These are phyloP conservation scores for Trissolcus basalis DNA, from an alignment of 1,140 invertebrate genomes.

Conservation along the genomic window DNA sequence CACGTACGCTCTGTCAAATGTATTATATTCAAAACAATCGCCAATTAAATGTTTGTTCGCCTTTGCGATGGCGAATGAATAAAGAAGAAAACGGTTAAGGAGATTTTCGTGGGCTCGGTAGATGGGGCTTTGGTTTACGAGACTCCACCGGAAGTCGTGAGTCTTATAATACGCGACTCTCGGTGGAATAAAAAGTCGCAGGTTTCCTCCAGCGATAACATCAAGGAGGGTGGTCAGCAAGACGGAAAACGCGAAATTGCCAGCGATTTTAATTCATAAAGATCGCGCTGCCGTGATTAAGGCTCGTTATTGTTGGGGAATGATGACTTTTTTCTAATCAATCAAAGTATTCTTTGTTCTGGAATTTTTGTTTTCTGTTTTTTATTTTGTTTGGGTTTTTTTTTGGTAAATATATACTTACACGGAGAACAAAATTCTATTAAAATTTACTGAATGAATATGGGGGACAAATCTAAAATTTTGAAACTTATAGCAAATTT, in stretches of 20 bases:
- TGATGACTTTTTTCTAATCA: too few species aligned
- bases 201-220: not conserved
- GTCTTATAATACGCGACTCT: constrained; percentile 1
- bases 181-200: constrained; percentile 1
- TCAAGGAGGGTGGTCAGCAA: not conserved
- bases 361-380: too few species aligned
- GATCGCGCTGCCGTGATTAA: not conserved
- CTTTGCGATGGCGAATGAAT: too few species aligned
- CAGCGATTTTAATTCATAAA: not conserved
- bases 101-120: too few species aligned
- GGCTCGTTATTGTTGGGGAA: not conserved
- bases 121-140: too few species aligned
- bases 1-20: constrained; percentile 25
- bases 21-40: constrained; percentile 5
- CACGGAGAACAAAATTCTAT: too few species aligned
- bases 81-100: not conserved
- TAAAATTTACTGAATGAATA: too few species aligned
- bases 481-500: too few species aligned
- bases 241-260: constrained; percentile 4
- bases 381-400: too few species aligned
- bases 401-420: too few species aligned
- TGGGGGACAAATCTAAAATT: too few species aligned
- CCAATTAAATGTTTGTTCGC: not conserved
- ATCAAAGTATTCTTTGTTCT: too few species aligned
- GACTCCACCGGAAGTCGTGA: not conserved